Evolutionary conservation across 1,140 invertebrate genomes (phyloP), one percentile per base, ranked within the genome.

Genomic region (Pararge aegeria): DNA sequence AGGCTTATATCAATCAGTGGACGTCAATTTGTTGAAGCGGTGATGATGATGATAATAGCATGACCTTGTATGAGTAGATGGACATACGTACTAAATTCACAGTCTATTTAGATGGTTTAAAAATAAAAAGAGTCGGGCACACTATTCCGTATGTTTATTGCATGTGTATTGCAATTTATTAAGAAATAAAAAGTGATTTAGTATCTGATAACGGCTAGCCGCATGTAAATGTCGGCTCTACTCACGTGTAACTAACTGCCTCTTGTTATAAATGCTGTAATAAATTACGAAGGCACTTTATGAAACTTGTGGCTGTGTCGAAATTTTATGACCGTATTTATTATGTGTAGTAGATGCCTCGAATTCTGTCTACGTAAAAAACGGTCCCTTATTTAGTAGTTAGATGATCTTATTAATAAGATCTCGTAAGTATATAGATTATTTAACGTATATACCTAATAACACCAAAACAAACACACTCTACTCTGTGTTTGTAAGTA

Each of bases 101-200:
- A n/a, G n/a, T n/a, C 3, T 24, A 4, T 24, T 24, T 24, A 7
- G 24, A 24, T 24, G 7, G 7, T 2, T 24, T 24, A 24, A 24
- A 24, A 24, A 24, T 24, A 24, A 7, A 7, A 24, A 24, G 3
- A 24, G 2, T 24, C 24, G 24, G 7, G 24, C 24, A 2, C 2
- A 2, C 24, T 24, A 24, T 2, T 24, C 7, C 30, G 30, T 10
- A 34, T 34, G 30, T 40, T 16, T 40, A 18, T 15, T 40, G 16
- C 13, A 46, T 16, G 42, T 46, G 16, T 46, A 16, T 46, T 46
- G 42, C 42, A 46, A 46, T 46, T 46, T 46, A 46, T 46, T 46
- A 46, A 46, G 42, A 46, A 46, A 46, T 46, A 46, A 46, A 46
- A 46, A 46, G 19, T 46, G 42, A 46, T 46, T 46, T 46, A 46